Conservation (phyloP, 2,797 vertebrate genomes). For the Poliocrania exsul region DNA sequence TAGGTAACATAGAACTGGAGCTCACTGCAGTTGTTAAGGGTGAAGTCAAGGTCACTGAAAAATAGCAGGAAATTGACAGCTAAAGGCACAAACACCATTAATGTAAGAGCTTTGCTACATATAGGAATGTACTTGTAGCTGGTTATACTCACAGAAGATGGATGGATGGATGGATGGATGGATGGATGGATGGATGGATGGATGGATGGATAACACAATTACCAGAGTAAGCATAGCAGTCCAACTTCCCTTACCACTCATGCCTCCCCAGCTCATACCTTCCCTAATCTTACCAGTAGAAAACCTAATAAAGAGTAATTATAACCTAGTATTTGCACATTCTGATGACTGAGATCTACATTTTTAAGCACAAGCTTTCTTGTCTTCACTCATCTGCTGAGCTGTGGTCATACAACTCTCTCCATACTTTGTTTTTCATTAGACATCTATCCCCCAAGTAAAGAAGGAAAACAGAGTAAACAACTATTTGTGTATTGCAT, state of each 20-base stretch:
- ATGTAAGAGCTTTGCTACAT: not conserved
- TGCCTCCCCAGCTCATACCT: not conserved
- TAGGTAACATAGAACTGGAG: not conserved
- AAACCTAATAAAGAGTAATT: not conserved
- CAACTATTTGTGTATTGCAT: not conserved
- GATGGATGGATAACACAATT: accelerated
- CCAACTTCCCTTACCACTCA: not conserved
- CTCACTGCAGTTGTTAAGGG: not conserved
- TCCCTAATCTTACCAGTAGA: not conserved
- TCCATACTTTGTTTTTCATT: not conserved
- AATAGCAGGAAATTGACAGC: not conserved
- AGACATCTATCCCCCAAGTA: not conserved
- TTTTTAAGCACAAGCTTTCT: not conserved
- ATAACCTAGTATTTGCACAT: not conserved
- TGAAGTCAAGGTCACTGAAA: not conserved
- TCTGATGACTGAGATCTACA: not conserved
- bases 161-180: not conserved
- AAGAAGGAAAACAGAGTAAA: not conserved
- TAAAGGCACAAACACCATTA: not conserved
- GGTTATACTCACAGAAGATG: not conserved
- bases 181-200: not conserved
- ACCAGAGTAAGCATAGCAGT: accelerated
- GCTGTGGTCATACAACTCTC: not conserved
- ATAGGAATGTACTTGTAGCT: not conserved
- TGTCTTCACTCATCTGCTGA: not conserved